phyloP scores from a whole-genome alignment of 1,140 invertebrate genomes.

The Trichomalopsis sarcophagae region DNA sequence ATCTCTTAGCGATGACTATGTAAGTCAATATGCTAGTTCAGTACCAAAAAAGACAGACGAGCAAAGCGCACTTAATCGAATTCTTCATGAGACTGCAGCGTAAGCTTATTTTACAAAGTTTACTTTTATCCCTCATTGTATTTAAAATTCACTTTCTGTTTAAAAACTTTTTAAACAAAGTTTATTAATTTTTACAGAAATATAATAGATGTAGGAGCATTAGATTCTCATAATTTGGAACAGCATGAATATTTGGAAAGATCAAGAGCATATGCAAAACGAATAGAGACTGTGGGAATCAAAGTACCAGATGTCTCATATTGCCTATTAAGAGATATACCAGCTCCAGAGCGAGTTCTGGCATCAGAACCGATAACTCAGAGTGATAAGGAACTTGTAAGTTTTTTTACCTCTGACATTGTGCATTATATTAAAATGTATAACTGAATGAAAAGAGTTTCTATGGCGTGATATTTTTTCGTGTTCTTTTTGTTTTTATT shows the following conservation, averaged over 20 bases:
- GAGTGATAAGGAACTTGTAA: conserved; percentile 78
- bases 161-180: background rate
- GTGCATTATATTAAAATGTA: conserved; percentile 12
- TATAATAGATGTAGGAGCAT: conserved; percentile 88
- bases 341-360: conserved; percentile 77
- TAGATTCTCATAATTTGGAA: conserved; percentile 86
- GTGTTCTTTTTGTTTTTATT: too few species aligned
- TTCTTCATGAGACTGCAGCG: conserved; percentile 92
- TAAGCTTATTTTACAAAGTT: conserved; percentile 73
- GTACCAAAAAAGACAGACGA: conserved; percentile 89
- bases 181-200: conserved; percentile 77
- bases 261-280: conserved; percentile 81
- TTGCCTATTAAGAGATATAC: conserved; percentile 77
- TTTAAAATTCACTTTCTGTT: background rate
- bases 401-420: conserved; percentile 46
- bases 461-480: conserved; percentile 30
- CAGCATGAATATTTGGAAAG: conserved; percentile 88
- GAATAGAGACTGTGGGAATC: conserved; percentile 74
- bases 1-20: conserved; percentile 79
- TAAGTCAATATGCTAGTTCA: conserved; percentile 78
- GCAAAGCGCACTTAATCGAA: conserved; percentile 89
- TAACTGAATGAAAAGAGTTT: background rate
- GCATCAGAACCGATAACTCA: conserved; percentile 73
- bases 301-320: conserved; percentile 69
- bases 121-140: background rate